Base-by-base conservation (phyloP, 2,797 vertebrate genomes). In the Phalloptychus januarius region DNA sequence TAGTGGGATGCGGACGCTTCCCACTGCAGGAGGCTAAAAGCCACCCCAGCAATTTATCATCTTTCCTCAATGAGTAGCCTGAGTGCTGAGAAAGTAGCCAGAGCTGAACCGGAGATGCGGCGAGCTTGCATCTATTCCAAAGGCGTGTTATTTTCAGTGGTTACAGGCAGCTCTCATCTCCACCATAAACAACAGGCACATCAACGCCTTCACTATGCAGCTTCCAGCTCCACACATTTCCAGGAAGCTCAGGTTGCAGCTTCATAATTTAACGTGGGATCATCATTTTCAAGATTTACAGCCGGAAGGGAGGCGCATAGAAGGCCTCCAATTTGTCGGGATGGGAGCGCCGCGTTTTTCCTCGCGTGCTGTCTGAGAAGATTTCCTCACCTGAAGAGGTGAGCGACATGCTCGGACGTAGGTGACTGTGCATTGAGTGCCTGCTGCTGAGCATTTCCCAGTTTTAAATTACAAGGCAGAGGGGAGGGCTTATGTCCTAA, bases 371-470 rank as follows among this genome's bases (percentile, higher is more conserved):
- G 28, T 12, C 8, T 42, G 74, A 72, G 56, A 45, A 46, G 71
- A 78, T 65, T 85, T 72, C 79, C 79, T 69, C 82, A 86, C 65
- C 82, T 33, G 84, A 87, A 83, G 89, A 91, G 87, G 82, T 87
- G 86, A 90, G 85, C 74, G 91, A 88, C 93, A 86, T 87, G 87
- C 87, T 90, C 83, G 88, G 89, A 93, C 88, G 88, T 85, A 87
- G 89, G 84, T 71, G 86, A 82, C 85, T 77, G 72, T 83, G 84
- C 89, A 87, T 46, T 89, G 90, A 93, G 86, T 86, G 88, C 90
- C 83, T 87, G 85, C 86, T 88, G 93, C 87, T 90, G 89, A 93
- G 84, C 87, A 82, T 92, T 52, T 91, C 82, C 87, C 82, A 84
- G 90, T 92, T 76, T 91, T 92, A 87, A 90, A 93, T 92, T 93